Conservation (phyloP, 1,140 invertebrate genomes). For the Homarus americanus region DNA sequence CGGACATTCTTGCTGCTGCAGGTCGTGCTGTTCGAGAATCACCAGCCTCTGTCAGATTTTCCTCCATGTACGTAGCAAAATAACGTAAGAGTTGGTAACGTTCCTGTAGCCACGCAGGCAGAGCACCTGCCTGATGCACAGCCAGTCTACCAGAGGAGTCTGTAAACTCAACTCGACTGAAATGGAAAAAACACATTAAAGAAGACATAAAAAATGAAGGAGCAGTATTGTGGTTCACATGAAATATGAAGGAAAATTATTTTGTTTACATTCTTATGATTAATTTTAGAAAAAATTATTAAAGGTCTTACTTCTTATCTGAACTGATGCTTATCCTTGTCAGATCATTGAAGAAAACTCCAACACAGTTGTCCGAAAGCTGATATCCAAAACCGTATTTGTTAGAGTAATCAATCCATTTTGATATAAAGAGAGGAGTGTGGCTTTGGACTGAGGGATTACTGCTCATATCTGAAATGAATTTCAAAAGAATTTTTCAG, state of each 20-base stretch:
- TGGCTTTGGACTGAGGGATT: slow-evolving; percentile 72
- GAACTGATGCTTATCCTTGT: slow-evolving; percentile 92
- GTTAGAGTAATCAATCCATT: slow-evolving; percentile 99
- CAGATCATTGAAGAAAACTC: slow-evolving; percentile 97
- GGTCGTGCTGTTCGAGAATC: slow-evolving; percentile 66
- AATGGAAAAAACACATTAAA: slow-evolving; percentile 50
- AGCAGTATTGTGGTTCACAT: no score
- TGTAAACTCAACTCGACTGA: slow-evolving; percentile 82
- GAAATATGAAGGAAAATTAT: no score
- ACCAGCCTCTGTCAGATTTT: slow-evolving; percentile 82
- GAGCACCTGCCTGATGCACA: slow-evolving; percentile 79
- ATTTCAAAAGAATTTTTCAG: no score
- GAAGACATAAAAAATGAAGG: no score
- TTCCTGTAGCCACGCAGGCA: slow-evolving; percentile 81
- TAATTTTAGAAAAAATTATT: no score
- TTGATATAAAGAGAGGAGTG: slow-evolving; percentile 84
- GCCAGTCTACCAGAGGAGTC: slow-evolving; percentile 80
- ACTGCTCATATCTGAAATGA: slow-evolving; percentile 62
- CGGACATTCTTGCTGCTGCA: slow-evolving; percentile 73
- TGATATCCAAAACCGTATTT: slow-evolving; percentile 99
- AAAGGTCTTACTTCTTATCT: slow-evolving; percentile 86
- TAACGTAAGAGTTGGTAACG: slow-evolving; percentile 82
- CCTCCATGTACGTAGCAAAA: slow-evolving; percentile 84
- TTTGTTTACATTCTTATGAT: no score
- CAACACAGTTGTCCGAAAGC: slow-evolving; percentile 95